These are phyloP conservation scores for Goniozus legneri DNA, from an alignment of 1,140 invertebrate genomes.

Conservation along the genomic window DNA sequence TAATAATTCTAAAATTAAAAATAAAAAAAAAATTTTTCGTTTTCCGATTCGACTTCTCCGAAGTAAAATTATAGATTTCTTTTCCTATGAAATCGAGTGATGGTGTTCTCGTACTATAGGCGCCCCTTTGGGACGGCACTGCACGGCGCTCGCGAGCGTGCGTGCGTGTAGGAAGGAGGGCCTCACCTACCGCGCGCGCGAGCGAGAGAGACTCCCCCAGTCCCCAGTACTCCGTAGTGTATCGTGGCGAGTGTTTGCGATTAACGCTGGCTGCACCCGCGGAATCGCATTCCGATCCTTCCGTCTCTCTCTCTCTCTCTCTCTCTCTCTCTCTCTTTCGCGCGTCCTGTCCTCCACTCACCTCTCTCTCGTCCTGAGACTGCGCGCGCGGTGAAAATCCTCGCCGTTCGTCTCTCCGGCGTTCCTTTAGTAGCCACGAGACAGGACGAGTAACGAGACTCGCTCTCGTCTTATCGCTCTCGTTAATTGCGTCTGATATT, in stretches of 20 bases:
- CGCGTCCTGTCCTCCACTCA: too few relatives aligned
- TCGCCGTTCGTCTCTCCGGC: too few relatives aligned
- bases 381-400: too few relatives aligned
- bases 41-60: too few relatives aligned
- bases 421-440: too few relatives aligned
- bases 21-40: too few relatives aligned
- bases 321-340: not conserved
- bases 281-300: conserved; percentile 24
- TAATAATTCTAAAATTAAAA: too few relatives aligned
- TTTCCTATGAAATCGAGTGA: not conserved
- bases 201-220: conserved; percentile 28
- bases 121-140: conserved; percentile 16
- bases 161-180: conserved; percentile 29
- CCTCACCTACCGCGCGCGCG: conserved; percentile 30
- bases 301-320: conserved; percentile 1
- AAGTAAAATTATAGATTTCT: too few relatives aligned
- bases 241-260: conserved; percentile 32
- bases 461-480: too few relatives aligned
- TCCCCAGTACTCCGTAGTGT: conserved; percentile 40
- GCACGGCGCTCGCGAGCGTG: conserved; percentile 21
- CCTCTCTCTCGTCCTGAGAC: too few relatives aligned
- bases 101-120: not conserved
- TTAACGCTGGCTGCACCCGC: conserved; percentile 31
- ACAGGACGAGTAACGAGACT: too few relatives aligned
- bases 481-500: too few relatives aligned